Percentiles rank a stretch among this genome's conserved stretches.
Evolutionary conservation across 2,888 invertebrate species (phyloP).

Genomic region (Xanthia icteritia): DNA sequence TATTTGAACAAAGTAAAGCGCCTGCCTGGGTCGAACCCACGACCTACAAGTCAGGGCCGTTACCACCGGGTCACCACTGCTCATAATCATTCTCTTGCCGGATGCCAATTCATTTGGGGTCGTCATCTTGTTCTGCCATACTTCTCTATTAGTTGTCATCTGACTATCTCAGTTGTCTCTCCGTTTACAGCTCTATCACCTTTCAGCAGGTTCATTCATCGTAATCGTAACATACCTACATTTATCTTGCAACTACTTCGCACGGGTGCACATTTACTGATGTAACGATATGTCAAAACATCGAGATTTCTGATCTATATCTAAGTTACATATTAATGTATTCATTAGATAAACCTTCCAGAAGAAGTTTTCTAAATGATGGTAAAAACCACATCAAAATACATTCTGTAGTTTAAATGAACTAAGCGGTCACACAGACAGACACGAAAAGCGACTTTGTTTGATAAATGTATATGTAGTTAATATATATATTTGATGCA

Average conservation of each 20-base stretch:
- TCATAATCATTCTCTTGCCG: not conserved
- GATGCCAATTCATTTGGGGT: not conserved
- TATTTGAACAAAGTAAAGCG: too few species aligned
- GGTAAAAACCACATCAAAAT: not conserved
- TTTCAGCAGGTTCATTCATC: not conserved
- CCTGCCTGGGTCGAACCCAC: too few species aligned
- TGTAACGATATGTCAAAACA: not conserved
- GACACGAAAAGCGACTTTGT: not conserved
- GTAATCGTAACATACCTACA: too few species aligned
- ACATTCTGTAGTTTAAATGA: not conserved
- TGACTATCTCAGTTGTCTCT: not conserved
- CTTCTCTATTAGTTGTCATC: not conserved
- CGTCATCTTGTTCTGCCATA: not conserved
- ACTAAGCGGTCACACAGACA: not conserved
- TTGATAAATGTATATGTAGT: not conserved
- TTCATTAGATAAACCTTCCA: not conserved
- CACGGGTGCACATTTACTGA: not conserved
- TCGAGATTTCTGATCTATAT: not conserved
- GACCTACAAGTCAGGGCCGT: too few species aligned
- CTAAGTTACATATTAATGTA: not conserved
- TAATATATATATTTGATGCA: constrained; percentile 70
- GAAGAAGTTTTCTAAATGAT: not conserved
- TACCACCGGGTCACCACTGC: too few species aligned
- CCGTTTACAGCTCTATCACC: not conserved
- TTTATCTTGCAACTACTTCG: not conserved